Evolutionary conservation across 2,888 invertebrate species (phyloP).

Genomic region (Smittia sp.): DNA sequence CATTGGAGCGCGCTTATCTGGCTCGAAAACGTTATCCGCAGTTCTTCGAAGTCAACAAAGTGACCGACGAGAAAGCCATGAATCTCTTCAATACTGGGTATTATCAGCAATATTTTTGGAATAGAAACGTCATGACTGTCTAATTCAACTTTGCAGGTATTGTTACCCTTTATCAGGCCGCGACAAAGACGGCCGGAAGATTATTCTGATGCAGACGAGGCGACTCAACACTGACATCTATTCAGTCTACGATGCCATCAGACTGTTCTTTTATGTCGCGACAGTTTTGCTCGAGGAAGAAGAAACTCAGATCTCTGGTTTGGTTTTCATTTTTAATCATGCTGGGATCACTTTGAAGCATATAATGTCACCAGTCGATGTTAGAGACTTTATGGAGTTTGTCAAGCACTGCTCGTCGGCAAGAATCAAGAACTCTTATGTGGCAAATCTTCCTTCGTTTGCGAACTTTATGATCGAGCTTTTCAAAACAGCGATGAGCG

Average conservation of each 20-base stretch:
- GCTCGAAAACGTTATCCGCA: conserved; percentile 79
- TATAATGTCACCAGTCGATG: background rate
- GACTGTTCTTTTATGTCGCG: conserved; percentile 77
- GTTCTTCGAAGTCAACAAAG: conserved; percentile 81
- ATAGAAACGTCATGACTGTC: too few species aligned
- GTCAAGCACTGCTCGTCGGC: background rate
- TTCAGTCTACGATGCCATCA: conserved; percentile 79
- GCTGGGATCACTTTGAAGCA: conserved; percentile 9
- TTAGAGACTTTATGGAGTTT: conserved; percentile 18
- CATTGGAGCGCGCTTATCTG: conserved; percentile 82
- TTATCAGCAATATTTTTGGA: too few species aligned
- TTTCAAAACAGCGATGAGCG: background rate
- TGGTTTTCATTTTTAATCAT: conserved; percentile 73
- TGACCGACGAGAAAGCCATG: conserved; percentile 72
- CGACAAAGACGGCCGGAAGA: conserved; percentile 71
- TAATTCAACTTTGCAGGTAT: too few species aligned
- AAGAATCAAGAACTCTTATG: conserved; percentile 8
- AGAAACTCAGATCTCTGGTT: conserved; percentile 76
- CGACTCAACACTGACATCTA: conserved; percentile 73
- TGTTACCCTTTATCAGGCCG: conserved; percentile 70
- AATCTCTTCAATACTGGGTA: conserved; percentile 77
- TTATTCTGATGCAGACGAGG: conserved; percentile 77
- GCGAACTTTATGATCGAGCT: conserved; percentile 18
- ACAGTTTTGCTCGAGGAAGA: conserved; percentile 84
- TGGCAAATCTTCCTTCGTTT: conserved; percentile 13